phyloP scores from a whole-genome alignment of 2,888 invertebrate species.

The Himalopsyche tibetana region DNA sequence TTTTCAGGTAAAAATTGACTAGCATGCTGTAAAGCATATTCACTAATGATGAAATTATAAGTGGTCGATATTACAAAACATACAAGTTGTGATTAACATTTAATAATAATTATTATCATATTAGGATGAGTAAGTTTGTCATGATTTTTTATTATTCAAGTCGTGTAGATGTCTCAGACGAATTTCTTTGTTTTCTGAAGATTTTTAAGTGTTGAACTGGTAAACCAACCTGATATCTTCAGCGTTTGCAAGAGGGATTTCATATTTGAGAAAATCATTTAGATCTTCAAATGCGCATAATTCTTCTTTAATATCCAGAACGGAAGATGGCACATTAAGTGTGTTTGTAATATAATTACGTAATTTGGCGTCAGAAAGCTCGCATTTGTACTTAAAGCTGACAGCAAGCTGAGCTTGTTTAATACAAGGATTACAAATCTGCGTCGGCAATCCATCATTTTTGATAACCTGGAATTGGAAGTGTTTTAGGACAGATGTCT shows the following conservation, averaged over 20 bases:
- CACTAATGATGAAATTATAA: too few relatives aligned
- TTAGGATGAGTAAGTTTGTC: too few relatives aligned
- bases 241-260: conserved; percentile 44
- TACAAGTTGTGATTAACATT: too few relatives aligned
- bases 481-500: neutral
- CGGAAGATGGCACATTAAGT: neutral
- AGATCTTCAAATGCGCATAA: conserved; percentile 50
- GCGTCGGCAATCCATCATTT: conserved; percentile 66
- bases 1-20: too few relatives aligned
- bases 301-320: conserved; percentile 52
- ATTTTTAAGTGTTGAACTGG: too few relatives aligned
- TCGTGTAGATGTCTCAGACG: too few relatives aligned
- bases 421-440: conserved; percentile 74
- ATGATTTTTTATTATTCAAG: too few relatives aligned
- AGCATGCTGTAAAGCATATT: too few relatives aligned
- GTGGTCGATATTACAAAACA: too few relatives aligned
- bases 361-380: conserved; percentile 72
- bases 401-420: conserved; percentile 72
- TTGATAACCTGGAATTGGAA: conserved; percentile 54
- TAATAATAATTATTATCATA: too few relatives aligned
- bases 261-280: conserved; percentile 59
- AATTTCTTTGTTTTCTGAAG: too few relatives aligned
- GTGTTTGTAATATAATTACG: conserved; percentile 68
- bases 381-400: conserved; percentile 74
- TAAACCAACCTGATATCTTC: conserved; percentile 50